These are phyloP conservation scores for Ametastegia equiseti DNA, from an alignment of 2,888 invertebrate genomes.

Conservation along the genomic window DNA sequence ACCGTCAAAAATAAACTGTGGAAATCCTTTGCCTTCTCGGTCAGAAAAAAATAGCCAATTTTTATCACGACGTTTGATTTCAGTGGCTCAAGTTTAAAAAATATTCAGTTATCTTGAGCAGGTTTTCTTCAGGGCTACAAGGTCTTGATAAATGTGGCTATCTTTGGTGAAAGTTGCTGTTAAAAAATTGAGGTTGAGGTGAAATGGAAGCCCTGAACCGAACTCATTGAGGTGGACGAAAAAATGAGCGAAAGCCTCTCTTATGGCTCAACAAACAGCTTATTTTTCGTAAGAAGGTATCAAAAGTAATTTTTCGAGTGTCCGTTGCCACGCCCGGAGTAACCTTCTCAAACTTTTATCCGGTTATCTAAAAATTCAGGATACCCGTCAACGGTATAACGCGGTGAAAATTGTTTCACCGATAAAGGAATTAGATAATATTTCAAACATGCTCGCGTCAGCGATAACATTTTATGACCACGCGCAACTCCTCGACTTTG, in stretches of 20 bases:
- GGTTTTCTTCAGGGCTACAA: neutral
- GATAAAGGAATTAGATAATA: neutral
- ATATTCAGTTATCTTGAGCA: neutral
- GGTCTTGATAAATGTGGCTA: neutral
- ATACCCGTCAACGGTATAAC: neutral
- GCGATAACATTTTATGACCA: conserved; percentile 21
- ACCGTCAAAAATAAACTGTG: no score
- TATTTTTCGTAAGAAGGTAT: conserved; percentile 19
- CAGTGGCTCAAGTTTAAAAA: neutral
- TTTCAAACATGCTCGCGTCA: conserved; percentile 23
- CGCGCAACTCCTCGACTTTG: conserved; percentile 3
- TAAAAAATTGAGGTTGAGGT: neutral
- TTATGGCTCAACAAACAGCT: neutral
- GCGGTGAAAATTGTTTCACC: neutral
- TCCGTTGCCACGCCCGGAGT: neutral
- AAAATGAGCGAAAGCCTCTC: neutral
- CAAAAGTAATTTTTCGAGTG: conserved; percentile 8
- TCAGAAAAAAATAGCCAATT: neutral
- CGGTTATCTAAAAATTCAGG: neutral
- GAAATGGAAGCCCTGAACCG: neutral
- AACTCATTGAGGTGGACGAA: neutral
- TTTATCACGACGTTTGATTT: neutral
- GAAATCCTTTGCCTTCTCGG: no score
- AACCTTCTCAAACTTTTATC: neutral
- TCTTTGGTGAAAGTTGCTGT: neutral